These are phyloP conservation scores for Plutomurus gul DNA, from an alignment of 1,140 invertebrate genomes.

Conservation along the genomic window DNA sequence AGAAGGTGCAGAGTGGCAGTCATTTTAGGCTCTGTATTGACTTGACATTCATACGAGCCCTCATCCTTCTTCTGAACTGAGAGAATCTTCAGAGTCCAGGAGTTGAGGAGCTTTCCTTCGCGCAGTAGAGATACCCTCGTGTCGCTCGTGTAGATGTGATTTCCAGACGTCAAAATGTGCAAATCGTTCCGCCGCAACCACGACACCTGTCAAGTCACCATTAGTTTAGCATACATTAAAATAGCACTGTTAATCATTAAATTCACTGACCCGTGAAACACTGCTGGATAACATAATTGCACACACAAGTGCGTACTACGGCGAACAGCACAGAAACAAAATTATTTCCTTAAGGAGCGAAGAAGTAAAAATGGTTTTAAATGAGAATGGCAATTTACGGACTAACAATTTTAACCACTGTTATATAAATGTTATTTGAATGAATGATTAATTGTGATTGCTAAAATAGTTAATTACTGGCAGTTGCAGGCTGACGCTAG, in stretches of 20 bases:
- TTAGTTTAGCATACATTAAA: slow-evolving; percentile 14
- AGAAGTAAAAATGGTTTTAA: too few relatives aligned
- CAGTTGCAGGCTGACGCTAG: too few relatives aligned
- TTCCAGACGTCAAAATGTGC: slow-evolving; percentile 73
- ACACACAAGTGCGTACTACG: too few relatives aligned
- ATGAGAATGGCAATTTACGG: too few relatives aligned
- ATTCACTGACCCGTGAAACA: neutral
- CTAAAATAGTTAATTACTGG: too few relatives aligned
- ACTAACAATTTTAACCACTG: too few relatives aligned
- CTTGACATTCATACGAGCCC: slow-evolving; percentile 60
- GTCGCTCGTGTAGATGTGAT: slow-evolving; percentile 72
- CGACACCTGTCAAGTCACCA: slow-evolving; percentile 67
- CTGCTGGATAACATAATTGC: neutral
- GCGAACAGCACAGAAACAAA: too few relatives aligned
- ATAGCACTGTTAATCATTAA: slow-evolving; percentile 1
- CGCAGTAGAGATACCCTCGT: slow-evolving; percentile 65
- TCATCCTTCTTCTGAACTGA: slow-evolving; percentile 68
- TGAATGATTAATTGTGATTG: too few relatives aligned
- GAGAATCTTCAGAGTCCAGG: slow-evolving; percentile 71
- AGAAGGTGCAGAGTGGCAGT: slow-evolving; percentile 40
- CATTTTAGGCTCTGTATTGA: slow-evolving; percentile 53
- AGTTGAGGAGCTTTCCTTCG: slow-evolving; percentile 40
- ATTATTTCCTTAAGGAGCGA: too few relatives aligned
- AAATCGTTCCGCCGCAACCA: slow-evolving; percentile 75
- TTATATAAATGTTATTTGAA: too few relatives aligned